phyloP scores from a whole-genome alignment of 2,888 invertebrate species.

The Euzophera pinguis region DNA sequence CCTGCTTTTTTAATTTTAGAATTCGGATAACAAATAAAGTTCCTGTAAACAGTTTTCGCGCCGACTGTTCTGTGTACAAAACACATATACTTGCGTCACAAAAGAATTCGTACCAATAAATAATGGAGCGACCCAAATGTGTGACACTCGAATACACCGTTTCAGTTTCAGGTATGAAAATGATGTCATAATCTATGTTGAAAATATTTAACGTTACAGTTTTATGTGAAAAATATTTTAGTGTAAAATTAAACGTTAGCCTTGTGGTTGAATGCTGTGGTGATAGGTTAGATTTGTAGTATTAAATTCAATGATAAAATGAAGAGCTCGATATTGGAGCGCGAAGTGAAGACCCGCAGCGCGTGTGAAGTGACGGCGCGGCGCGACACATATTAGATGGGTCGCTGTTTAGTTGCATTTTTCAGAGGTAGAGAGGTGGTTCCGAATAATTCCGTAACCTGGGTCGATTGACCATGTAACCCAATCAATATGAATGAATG shows the following conservation, averaged over 20 bases:
- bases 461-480: too few species aligned
- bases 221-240: not conserved
- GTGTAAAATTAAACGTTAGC: not conserved
- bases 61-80: not conserved
- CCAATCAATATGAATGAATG: too few species aligned
- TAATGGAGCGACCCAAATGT: constrained; percentile 16
- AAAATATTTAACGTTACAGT: not conserved
- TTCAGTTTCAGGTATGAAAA: constrained; percentile 2
- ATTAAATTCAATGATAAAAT: too few species aligned
- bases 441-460: too few species aligned
- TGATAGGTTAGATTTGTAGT: not conserved
- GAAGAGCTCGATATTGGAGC: too few species aligned
- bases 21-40: not conserved
- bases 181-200: not conserved
- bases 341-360: too few species aligned
- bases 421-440: too few species aligned
- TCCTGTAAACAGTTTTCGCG: not conserved
- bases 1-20: too few species aligned
- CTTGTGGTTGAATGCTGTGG: not conserved
- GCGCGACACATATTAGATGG: too few species aligned
- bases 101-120: constrained; percentile 19
- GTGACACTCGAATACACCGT: not conserved
- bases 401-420: too few species aligned
- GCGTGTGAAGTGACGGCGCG: too few species aligned
- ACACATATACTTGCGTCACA: constrained; percentile 16